Conservation (phyloP, 2,888 invertebrate species). For the Papilio gigon region DNA sequence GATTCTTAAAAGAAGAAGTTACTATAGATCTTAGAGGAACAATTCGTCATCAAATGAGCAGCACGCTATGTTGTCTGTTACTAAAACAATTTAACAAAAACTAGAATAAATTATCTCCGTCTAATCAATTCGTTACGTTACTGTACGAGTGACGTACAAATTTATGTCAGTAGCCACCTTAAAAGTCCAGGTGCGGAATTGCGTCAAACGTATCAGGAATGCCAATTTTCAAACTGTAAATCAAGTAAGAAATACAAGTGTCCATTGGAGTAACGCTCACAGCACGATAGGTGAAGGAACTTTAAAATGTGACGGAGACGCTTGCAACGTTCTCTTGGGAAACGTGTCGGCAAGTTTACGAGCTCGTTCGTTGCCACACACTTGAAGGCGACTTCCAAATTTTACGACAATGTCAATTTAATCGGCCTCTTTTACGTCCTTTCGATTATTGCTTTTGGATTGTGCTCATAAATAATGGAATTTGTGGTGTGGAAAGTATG, state of each 20-base stretch:
- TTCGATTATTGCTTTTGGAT: constrained; percentile 41
- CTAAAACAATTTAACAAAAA: constrained; percentile 10
- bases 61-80: neutral
- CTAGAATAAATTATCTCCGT: neutral
- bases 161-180: constrained; percentile 27
- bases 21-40: neutral
- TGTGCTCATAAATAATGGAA: constrained; percentile 41
- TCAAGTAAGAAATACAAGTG: constrained; percentile 35
- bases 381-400: constrained; percentile 39
- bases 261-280: constrained; percentile 39
- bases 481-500: constrained; percentile 39
- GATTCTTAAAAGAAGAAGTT: neutral
- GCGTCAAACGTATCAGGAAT: constrained; percentile 34
- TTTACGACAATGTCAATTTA: constrained; percentile 42
- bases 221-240: constrained; percentile 35
- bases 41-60: neutral
- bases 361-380: constrained; percentile 38
- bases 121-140: constrained; percentile 6
- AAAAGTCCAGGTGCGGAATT: constrained; percentile 31
- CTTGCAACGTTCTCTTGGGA: constrained; percentile 24
- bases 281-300: constrained; percentile 42
- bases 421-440: constrained; percentile 41
- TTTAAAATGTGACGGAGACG: constrained; percentile 28
- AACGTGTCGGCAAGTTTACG: constrained; percentile 38
- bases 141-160: constrained; percentile 15